Conservation (phyloP, 1,140 invertebrate species). For the Bicyclus anynana region DNA sequence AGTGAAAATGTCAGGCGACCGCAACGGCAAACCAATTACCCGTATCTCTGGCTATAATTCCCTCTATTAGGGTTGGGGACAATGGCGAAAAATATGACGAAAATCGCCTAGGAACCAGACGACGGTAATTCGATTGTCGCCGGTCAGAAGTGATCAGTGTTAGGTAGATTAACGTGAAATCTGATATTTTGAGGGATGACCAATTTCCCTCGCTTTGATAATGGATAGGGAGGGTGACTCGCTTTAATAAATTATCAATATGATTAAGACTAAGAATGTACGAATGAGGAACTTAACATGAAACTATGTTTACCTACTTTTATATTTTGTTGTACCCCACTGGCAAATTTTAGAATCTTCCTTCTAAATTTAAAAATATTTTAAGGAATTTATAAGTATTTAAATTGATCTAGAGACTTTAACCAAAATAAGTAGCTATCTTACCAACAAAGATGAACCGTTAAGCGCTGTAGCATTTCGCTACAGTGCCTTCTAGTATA, state of each 20-base stretch:
- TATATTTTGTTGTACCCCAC: not conserved
- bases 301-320: not conserved
- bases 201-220: constrained; percentile 61
- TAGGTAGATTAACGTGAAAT: constrained; percentile 70
- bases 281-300: constrained; percentile 14
- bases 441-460: too few species aligned
- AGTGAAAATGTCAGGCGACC: constrained; percentile 68
- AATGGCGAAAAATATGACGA: constrained; percentile 62
- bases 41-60: constrained; percentile 68
- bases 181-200: constrained; percentile 67
- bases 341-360: too few species aligned
- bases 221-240: constrained; percentile 53
- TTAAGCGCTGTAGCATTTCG: too few species aligned
- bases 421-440: too few species aligned
- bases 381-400: too few species aligned
- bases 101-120: constrained; percentile 65
- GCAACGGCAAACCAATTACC: constrained; percentile 71
- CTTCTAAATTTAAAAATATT: too few species aligned
- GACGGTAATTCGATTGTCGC: constrained; percentile 70
- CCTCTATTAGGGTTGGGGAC: constrained; percentile 39
- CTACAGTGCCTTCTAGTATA: too few species aligned
- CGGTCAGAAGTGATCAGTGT: constrained; percentile 66
- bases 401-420: too few species aligned
- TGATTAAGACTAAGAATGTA: constrained; percentile 31
- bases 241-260: constrained; percentile 31